Conservation (phyloP, 1,140 invertebrate species). For the Pseudobourletiella spinata region DNA sequence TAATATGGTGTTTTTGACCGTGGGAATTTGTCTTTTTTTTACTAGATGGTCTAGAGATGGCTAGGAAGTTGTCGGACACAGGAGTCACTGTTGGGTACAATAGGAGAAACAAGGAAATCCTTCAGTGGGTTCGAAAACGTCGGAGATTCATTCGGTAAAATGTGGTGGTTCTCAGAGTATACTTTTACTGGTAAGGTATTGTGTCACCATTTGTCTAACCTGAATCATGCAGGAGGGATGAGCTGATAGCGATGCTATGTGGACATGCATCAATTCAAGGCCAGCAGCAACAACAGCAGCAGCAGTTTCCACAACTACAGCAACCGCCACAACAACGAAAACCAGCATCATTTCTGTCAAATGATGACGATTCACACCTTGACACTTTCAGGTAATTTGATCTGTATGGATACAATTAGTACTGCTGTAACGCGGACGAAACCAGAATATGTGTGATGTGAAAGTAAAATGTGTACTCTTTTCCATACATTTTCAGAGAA, state of each 20-base stretch:
- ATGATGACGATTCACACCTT: slow-evolving; percentile 2
- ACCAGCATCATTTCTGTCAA: background rate
- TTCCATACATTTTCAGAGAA: background rate
- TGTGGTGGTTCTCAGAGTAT: background rate
- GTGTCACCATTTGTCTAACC: background rate
- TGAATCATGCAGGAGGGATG: background rate
- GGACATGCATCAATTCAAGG: background rate
- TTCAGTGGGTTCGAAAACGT: slow-evolving; percentile 13
- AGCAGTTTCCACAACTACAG: background rate
- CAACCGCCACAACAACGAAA: slow-evolving; percentile 1
- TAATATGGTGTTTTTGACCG: background rate
- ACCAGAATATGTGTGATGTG: no score
- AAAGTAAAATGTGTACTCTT: no score
- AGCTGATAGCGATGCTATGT: slow-evolving; percentile 4
- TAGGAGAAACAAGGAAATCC: slow-evolving; percentile 12
- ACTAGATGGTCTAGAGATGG: slow-evolving; percentile 6
- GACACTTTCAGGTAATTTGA: slow-evolving; percentile 6
- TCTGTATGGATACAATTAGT: no score
- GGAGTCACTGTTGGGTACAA: slow-evolving; percentile 5
- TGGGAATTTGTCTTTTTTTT: background rate
- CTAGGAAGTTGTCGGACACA: slow-evolving; percentile 5
- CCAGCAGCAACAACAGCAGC: background rate
- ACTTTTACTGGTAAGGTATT: background rate
- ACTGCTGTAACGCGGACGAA: no score
- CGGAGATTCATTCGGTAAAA: slow-evolving; percentile 14